Conservation (phyloP, 2,888 invertebrate species). For the Ferrisia virgata region DNA sequence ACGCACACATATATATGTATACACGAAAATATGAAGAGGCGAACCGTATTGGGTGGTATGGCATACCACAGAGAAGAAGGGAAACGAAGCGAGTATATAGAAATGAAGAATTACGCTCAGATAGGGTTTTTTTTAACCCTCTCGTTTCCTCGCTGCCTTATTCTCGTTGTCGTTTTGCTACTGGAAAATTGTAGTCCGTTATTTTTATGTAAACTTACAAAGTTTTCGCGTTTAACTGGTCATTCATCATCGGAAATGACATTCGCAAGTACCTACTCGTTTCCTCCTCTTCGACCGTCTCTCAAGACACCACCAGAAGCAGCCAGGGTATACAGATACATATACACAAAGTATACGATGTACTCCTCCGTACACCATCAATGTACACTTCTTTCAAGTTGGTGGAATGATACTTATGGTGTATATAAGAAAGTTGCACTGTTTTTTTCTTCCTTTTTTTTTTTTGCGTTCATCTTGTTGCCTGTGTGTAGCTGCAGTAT, state of each 20-base stretch:
- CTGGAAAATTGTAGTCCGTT: constrained; percentile 26
- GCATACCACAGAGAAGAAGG: no score
- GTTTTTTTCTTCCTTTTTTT: no score
- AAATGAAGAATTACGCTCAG: constrained; percentile 20
- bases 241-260: constrained; percentile 31
- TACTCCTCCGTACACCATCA: neutral
- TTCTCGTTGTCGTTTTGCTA: neutral
- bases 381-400: neutral
- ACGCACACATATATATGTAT: neutral
- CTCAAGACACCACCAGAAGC: neutral
- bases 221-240: constrained; percentile 33
- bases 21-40: neutral
- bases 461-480: no score
- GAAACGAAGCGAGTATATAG: neutral
- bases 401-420: no score
- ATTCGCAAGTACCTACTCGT: constrained; percentile 26
- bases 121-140: neutral
- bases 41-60: neutral
- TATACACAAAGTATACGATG: neutral
- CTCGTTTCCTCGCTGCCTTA: neutral
- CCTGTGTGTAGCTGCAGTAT: neutral
- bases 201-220: constrained; percentile 33
- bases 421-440: no score
- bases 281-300: neutral
- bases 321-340: no score